phyloP scores from a whole-genome alignment of 2,113 vertebrate genomes.

The Erythrocebus patas region DNA sequence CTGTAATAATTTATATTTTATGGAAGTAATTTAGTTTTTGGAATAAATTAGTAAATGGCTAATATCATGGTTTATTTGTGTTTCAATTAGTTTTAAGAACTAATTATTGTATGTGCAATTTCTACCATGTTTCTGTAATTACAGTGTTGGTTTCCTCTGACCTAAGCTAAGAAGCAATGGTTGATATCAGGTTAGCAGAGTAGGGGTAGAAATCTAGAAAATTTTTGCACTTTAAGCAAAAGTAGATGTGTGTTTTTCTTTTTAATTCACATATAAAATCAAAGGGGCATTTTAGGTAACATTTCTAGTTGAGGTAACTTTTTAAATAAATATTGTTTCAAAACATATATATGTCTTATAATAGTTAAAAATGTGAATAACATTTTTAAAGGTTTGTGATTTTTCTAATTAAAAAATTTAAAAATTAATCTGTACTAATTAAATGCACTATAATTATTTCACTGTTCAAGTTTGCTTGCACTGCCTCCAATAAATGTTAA shows the following conservation, averaged over 20 bases:
- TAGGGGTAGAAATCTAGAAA: not conserved
- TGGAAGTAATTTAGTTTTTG: not conserved
- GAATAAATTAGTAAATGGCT: not conserved
- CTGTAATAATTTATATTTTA: not conserved
- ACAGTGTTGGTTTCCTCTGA: not conserved
- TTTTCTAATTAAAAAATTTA: not conserved
- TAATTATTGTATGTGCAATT: not conserved
- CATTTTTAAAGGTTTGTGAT: not conserved
- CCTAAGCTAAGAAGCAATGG: not conserved
- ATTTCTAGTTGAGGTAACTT: not conserved
- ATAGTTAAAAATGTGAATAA: not conserved
- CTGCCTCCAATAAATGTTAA: not conserved
- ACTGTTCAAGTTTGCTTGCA: not conserved
- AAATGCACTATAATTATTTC: not conserved
- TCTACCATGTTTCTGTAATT: not conserved
- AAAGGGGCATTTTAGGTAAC: not conserved
- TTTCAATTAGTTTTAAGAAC: not conserved
- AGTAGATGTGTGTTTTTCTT: not conserved
- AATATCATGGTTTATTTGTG: not conserved
- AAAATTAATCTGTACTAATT: not conserved
- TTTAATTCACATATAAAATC: not conserved
- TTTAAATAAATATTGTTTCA: not conserved
- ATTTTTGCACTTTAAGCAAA: conserved; percentile 2
- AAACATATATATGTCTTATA: not conserved
- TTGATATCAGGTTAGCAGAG: not conserved